These are phyloP conservation scores for Cygnus olor DNA, from an alignment of 2,797 vertebrate species.

Conservation along the genomic window DNA sequence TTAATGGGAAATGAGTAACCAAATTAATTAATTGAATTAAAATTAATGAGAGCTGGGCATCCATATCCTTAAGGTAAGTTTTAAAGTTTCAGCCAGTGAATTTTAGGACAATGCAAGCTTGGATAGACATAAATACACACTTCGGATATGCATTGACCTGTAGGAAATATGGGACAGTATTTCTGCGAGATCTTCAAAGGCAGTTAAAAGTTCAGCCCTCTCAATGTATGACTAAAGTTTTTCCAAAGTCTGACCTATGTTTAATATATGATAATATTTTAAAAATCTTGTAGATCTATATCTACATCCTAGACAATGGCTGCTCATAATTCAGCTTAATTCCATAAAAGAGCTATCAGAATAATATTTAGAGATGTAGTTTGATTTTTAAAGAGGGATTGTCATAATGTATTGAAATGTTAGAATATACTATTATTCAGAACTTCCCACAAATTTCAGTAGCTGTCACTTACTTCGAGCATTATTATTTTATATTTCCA, in stretches of 20 bases:
- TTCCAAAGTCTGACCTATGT: background rate
- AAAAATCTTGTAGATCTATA: background rate
- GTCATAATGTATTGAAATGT: conserved; percentile 51
- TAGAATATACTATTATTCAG: conserved; percentile 22
- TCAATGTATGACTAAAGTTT: background rate
- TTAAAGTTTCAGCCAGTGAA: background rate
- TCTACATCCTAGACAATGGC: background rate
- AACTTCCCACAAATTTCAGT: conserved; percentile 17
- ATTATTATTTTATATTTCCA: conserved; percentile 38
- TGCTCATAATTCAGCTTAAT: conserved; percentile 13
- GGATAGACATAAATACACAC: no score
- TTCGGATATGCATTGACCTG: background rate
- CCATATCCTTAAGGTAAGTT: conserved; percentile 52
- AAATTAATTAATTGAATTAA: conserved; percentile 66
- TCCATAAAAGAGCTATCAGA: conserved; percentile 27
- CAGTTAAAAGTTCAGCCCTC: background rate
- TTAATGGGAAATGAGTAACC: conserved; percentile 49
- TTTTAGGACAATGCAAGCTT: background rate
- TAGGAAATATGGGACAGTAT: background rate
- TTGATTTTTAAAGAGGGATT: conserved; percentile 49
- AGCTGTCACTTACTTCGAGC: background rate
- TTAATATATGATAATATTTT: background rate
- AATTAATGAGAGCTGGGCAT: conserved; percentile 60
- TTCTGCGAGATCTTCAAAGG: background rate
- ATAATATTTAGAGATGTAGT: conserved; percentile 40